Evolutionary conservation across 1,140 invertebrate species (phyloP).

Genomic region (Oryzaephilus surinamensis): DNA sequence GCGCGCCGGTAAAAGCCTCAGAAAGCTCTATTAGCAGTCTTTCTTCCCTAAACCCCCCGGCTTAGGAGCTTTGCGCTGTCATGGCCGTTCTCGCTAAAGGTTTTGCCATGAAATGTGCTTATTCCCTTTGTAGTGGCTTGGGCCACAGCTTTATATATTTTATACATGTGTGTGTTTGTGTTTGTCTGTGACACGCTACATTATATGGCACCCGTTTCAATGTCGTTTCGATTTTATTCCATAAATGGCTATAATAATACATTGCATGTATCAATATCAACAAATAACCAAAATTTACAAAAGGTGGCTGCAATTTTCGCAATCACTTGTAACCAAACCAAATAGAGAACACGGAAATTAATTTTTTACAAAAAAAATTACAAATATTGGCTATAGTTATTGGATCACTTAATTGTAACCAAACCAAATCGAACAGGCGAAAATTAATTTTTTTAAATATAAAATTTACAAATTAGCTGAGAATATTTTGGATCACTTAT

Average conservation of each 20-base stretch:
- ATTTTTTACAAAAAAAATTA: no score
- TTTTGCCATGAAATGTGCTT: constrained; percentile 37
- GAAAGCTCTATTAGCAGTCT: constrained; percentile 40
- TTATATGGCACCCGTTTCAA: constrained; percentile 1
- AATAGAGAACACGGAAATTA: constrained; percentile 3
- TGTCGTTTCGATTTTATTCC: not conserved
- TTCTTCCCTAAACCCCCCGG: constrained; percentile 36
- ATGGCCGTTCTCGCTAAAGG: constrained; percentile 31
- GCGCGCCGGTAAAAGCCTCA: constrained; percentile 34
- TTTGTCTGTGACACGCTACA: constrained; percentile 2
- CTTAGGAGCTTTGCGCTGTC: constrained; percentile 36
- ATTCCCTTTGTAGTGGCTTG: constrained; percentile 30
- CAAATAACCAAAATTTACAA: no score
- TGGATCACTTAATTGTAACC: no score
- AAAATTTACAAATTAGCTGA: no score
- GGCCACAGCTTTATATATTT: constrained; percentile 14
- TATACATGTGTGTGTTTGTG: constrained; percentile 9
- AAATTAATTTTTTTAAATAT: no score
- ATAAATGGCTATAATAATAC: no score
- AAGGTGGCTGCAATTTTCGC: no score
- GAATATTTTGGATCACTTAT: no score
- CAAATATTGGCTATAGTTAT: no score
- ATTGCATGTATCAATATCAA: no score
- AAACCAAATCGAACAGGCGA: no score
- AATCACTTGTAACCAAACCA: constrained; percentile 4